Conservation (phyloP, 2,113 vertebrate genomes). For the Oenanthe melanoleuca region DNA sequence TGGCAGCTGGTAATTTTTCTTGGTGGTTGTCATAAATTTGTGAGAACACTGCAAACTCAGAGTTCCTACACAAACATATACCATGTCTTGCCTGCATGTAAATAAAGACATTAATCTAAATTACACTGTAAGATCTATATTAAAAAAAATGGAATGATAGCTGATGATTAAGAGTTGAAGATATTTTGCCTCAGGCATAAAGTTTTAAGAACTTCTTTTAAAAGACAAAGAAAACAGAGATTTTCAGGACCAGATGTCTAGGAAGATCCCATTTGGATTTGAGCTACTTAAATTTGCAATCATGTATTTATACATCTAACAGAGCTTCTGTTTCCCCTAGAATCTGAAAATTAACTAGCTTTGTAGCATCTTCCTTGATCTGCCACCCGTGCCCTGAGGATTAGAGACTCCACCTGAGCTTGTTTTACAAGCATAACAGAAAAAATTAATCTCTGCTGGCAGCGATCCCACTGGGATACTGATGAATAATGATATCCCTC, state of each 20-base stretch:
- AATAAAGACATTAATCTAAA: background rate
- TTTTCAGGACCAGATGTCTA: conserved; percentile 84
- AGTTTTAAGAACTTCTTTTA: conserved; percentile 78
- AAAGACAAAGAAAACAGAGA: conserved; percentile 77
- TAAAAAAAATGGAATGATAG: background rate
- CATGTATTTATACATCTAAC: conserved; percentile 89
- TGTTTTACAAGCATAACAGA: conserved; percentile 90
- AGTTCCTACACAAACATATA: background rate
- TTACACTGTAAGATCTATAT: background rate
- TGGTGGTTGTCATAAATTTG: background rate
- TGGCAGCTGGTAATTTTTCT: background rate
- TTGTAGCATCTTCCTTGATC: conserved; percentile 90
- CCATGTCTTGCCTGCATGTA: background rate
- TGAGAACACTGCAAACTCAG: background rate
- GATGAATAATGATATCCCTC: conserved; percentile 90
- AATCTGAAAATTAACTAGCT: conserved; percentile 90
- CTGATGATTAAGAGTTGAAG: conserved; percentile 1
- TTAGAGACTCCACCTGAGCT: conserved; percentile 89
- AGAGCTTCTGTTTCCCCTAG: conserved; percentile 86
- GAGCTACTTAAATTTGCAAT: conserved; percentile 88
- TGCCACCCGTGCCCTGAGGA: conserved; percentile 87
- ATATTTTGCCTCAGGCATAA: conserved; percentile 64
- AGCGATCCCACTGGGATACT: conserved; percentile 85
- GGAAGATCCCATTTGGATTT: conserved; percentile 85
- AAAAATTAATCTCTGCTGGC: conserved; percentile 91